phyloP scores from a whole-genome alignment of 2,113 vertebrate genomes.

The Spheniscus mendiculus region DNA sequence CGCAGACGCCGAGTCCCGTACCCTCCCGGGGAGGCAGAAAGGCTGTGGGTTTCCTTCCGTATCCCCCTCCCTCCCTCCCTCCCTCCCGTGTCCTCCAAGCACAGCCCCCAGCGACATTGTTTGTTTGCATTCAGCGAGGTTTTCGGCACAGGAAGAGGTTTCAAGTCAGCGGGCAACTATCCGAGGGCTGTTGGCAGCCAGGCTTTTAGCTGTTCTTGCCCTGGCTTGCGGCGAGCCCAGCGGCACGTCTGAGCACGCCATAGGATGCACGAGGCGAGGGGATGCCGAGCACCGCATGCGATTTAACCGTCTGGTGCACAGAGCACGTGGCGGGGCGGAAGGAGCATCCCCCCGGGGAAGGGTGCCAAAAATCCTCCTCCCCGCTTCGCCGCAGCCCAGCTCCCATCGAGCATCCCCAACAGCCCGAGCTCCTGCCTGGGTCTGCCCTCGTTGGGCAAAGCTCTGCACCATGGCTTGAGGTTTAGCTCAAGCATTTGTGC shows the following conservation, averaged over 20 bases:
- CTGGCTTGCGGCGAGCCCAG: background rate
- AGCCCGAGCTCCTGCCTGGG: background rate
- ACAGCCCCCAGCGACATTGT: background rate
- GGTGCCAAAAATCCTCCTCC: background rate
- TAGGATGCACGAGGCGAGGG: background rate
- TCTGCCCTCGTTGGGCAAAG: background rate
- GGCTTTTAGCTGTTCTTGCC: background rate
- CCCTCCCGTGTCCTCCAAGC: background rate
- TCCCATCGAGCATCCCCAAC: background rate
- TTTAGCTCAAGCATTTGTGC: rapidly evolving
- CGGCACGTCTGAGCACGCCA: background rate
- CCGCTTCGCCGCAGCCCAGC: background rate
- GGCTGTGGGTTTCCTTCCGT: background rate
- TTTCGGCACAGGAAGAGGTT: slow-evolving; percentile 29
- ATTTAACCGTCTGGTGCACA: background rate
- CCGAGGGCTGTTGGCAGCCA: background rate
- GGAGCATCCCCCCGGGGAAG: background rate
- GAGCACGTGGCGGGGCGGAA: background rate
- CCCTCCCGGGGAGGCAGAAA: background rate
- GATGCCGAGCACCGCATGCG: background rate
- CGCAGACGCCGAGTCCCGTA: rapidly evolving
- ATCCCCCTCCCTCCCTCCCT: too few species aligned
- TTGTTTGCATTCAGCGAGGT: background rate
- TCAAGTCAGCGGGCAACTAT: background rate
- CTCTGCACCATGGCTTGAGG: rapidly evolving